A percentile compares a stretch with the other conserved stretches of the same genome.
Evolutionary conservation across 2,888 invertebrate species (phyloP).

Genomic region (Trachelus troglodyta): DNA sequence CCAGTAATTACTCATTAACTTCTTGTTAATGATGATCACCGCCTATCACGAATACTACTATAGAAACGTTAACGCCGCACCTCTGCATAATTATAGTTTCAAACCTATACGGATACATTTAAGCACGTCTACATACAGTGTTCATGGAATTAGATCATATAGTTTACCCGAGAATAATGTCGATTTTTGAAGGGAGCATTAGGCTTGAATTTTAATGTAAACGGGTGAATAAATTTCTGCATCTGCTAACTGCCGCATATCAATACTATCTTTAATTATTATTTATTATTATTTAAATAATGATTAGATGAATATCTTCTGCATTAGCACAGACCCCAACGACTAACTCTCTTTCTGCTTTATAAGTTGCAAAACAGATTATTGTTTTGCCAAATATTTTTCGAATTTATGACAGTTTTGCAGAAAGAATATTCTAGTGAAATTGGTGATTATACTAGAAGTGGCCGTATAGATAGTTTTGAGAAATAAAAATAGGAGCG

Average conservation of each 20-base stretch:
- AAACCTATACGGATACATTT: not conserved
- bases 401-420: not conserved
- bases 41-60: not conserved
- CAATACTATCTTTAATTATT: not conserved
- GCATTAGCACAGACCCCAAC: not conserved
- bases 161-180: not conserved
- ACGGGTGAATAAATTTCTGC: not conserved
- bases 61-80: not conserved
- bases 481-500: slow-evolving; percentile 29
- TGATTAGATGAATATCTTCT: not conserved
- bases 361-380: not conserved
- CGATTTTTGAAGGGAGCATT: too few species aligned
- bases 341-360: not conserved
- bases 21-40: not conserved
- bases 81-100: not conserved
- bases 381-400: slow-evolving; percentile 9
- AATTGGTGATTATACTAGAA: not conserved
- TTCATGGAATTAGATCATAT: not conserved
- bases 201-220: not conserved
- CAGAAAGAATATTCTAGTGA: not conserved
- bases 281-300: not conserved
- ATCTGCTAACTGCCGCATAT: not conserved
- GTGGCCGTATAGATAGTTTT: not conserved
- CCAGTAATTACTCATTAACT: not conserved
- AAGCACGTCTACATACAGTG: not conserved